Percentiles rank a stretch among this genome's conserved stretches.
These are phyloP conservation scores for Aleiodes alternator DNA, from an alignment of 2,888 invertebrate genomes.

Conservation along the genomic window DNA sequence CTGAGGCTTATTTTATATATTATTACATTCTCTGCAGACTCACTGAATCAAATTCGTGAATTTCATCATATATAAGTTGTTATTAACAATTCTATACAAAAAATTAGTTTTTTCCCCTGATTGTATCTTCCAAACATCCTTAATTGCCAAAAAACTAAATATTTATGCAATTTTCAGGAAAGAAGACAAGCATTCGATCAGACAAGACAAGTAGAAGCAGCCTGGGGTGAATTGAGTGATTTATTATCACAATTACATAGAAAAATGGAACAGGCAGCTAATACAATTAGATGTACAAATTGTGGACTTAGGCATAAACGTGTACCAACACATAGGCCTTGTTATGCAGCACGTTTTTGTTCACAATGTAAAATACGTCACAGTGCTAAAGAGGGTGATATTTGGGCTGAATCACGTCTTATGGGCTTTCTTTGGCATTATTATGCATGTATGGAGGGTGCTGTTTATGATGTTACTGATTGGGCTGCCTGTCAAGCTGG, in stretches of 20 bases:
- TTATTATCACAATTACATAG: slow-evolving; percentile 91
- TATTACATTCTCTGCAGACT: too few species aligned
- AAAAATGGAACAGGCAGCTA: slow-evolving; percentile 96
- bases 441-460: slow-evolving; percentile 97
- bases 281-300: slow-evolving; percentile 95
- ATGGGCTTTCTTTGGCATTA: slow-evolving; percentile 95
- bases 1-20: too few species aligned
- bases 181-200: slow-evolving; percentile 85
- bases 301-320: slow-evolving; percentile 94
- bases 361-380: slow-evolving; percentile 92
- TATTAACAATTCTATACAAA: too few species aligned
- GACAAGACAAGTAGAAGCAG: slow-evolving; percentile 87
- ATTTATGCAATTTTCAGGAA: slow-evolving; percentile 77
- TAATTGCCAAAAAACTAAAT: background rate
- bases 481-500: slow-evolving; percentile 96
- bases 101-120: too few species aligned
- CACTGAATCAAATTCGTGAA: too few species aligned
- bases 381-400: slow-evolving; percentile 95
- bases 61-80: too few species aligned
- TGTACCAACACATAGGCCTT: slow-evolving; percentile 89
- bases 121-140: too few species aligned
- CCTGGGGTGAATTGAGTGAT: slow-evolving; percentile 92
- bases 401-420: slow-evolving; percentile 95
- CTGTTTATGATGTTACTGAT: slow-evolving; percentile 96
- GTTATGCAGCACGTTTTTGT: slow-evolving; percentile 95